Percentiles rank a stretch among this genome's conserved stretches.
These are phyloP conservation scores for Rotaria sp. DNA, from an alignment of 2,888 invertebrate genomes.

Conservation along the genomic window DNA sequence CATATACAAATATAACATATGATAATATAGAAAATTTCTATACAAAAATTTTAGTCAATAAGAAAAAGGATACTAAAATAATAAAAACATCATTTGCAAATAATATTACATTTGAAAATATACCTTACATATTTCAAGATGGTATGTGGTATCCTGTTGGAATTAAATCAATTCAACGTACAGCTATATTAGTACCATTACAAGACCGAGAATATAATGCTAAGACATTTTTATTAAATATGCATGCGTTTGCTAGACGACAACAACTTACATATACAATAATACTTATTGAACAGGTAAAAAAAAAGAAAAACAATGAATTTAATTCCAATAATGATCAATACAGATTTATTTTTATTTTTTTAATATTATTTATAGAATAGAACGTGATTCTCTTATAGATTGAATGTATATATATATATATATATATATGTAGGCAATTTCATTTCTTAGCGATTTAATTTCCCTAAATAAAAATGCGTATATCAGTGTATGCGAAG, in stretches of 20 bases:
- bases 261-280: not conserved
- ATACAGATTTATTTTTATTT: too few species aligned
- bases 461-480: too few species aligned
- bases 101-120: not conserved
- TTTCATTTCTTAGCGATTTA: too few species aligned
- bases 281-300: not conserved
- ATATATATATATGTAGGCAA: too few species aligned
- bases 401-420: too few species aligned
- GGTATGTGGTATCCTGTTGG: not conserved
- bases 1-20: not conserved
- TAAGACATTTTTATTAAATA: conserved; percentile 1
- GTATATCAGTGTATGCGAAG: too few species aligned
- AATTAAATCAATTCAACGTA: not conserved
- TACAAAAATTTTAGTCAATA: not conserved
- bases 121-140: not conserved
- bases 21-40: not conserved
- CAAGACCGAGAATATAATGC: conserved; percentile 17
- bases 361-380: too few species aligned
- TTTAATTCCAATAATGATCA: too few species aligned
- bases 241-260: not conserved
- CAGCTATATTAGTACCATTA: conserved; percentile 16
- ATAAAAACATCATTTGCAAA: not conserved
- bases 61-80: not conserved
- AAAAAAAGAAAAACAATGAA: not conserved
- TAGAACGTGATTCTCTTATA: too few species aligned